These are phyloP conservation scores for Falcaria lacertinaria DNA, from an alignment of 2,888 invertebrate species.

Conservation along the genomic window DNA sequence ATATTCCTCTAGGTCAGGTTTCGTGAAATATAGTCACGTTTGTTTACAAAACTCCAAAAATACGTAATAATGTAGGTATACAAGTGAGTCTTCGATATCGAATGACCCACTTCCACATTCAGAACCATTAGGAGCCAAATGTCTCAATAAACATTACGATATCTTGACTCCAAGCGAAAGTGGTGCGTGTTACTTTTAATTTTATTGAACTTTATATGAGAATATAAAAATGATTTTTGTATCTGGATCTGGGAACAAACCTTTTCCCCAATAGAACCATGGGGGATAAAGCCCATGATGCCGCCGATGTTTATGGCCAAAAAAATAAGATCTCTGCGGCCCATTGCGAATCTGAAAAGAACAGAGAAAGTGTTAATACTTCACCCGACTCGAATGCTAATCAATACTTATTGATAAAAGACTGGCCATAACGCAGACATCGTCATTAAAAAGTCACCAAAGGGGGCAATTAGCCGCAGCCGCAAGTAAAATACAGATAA, in stretches of 20 bases:
- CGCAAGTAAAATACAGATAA: constrained; percentile 18
- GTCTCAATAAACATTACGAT: constrained; percentile 10
- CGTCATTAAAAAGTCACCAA: constrained; percentile 4
- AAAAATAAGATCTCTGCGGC: constrained; percentile 54
- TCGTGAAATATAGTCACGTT: neutral
- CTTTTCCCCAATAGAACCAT: constrained; percentile 78
- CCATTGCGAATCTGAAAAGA: constrained; percentile 68
- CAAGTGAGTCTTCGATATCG: neutral
- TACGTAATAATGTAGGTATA: neutral
- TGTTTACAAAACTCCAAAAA: neutral
- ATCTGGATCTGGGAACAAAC: constrained; percentile 29
- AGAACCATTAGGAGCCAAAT: constrained; percentile 9
- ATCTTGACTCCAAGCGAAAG: constrained; percentile 6
- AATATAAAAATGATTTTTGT: neutral
- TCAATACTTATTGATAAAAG: constrained; percentile 1
- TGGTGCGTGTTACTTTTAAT: neutral
- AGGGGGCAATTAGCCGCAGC: constrained; percentile 28
- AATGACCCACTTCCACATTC: constrained; percentile 10
- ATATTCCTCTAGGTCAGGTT: too few species aligned
- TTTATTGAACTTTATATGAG: neutral
- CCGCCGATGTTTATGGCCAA: constrained; percentile 69
- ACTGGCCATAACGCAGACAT: neutral
- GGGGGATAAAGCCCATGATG: constrained; percentile 73
- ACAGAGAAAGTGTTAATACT: constrained; percentile 14
- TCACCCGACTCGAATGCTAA: neutral